Evolutionary conservation across 2,888 invertebrate genomes (phyloP).

Genomic region (Drosophila algonquin): DNA sequence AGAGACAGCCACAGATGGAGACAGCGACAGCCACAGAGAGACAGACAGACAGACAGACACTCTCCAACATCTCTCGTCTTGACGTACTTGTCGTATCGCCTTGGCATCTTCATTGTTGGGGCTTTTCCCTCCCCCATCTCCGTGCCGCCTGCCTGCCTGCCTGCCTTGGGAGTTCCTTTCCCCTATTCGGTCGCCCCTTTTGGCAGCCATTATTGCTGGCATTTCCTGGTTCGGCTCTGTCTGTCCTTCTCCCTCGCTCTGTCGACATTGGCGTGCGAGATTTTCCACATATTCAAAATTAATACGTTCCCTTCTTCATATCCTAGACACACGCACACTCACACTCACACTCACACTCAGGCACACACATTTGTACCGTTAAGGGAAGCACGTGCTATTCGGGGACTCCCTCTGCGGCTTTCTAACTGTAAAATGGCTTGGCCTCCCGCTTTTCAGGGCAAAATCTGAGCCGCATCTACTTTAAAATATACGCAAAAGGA

Average conservation of each 20-base stretch:
- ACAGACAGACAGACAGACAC: background rate
- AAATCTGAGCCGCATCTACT: slow-evolving; percentile 58
- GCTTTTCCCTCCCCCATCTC: slow-evolving; percentile 46
- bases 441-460: slow-evolving; percentile 20
- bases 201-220: slow-evolving; percentile 53
- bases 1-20: slow-evolving; percentile 1
- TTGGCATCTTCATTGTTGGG: slow-evolving; percentile 75
- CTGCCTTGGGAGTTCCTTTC: background rate
- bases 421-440: slow-evolving; percentile 66
- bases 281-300: slow-evolving; percentile 80
- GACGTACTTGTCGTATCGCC: slow-evolving; percentile 76
- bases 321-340: slow-evolving; percentile 55
- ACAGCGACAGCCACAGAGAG: slow-evolving; percentile 16
- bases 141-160: slow-evolving; percentile 1
- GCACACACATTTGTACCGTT: slow-evolving; percentile 64
- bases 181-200: slow-evolving; percentile 1
- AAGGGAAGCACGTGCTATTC: slow-evolving; percentile 31
- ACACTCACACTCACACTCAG: slow-evolving; percentile 30
- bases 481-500: slow-evolving; percentile 39
- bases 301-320: slow-evolving; percentile 78
- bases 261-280: slow-evolving; percentile 65
- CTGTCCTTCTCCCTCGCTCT: slow-evolving; percentile 28
- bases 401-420: slow-evolving; percentile 59
- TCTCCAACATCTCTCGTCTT: slow-evolving; percentile 31
- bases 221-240: slow-evolving; percentile 48